Conservation (phyloP, 2,888 invertebrate genomes). For the Laspeyria flexula region DNA sequence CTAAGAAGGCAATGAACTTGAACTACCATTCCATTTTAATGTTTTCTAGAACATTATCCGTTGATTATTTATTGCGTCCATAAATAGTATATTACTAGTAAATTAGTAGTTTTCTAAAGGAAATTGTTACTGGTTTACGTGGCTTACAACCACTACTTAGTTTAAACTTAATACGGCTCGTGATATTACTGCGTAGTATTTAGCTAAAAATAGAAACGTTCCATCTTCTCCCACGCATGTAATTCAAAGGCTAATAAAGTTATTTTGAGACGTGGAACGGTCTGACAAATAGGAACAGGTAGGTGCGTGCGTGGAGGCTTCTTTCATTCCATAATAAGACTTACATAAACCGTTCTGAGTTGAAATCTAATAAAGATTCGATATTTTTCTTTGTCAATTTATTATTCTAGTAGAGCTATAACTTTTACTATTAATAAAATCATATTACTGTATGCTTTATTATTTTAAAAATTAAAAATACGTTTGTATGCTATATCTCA, state of each 20-base stretch:
- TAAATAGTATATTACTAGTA: neutral
- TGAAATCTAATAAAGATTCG: no score
- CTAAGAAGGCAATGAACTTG: neutral
- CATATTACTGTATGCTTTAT: no score
- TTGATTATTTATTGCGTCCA: neutral
- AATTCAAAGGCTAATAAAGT: slow-evolving; percentile 6
- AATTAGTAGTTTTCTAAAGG: neutral
- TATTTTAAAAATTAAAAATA: no score
- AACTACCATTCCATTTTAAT: neutral
- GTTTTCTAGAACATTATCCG: neutral
- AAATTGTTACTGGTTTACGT: neutral
- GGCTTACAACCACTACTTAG: neutral
- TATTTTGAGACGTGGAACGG: neutral
- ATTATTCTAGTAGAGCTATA: no score
- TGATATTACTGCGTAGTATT: slow-evolving; percentile 6
- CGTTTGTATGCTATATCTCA: no score
- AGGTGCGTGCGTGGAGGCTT: neutral
- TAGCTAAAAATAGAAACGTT: slow-evolving; percentile 12
- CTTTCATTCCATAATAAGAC: no score
- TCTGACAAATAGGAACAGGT: no score
- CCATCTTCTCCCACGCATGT: slow-evolving; percentile 1
- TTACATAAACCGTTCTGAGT: no score
- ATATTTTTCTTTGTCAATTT: no score
- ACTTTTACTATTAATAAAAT: no score
- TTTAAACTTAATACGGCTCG: neutral